Percentiles rank a stretch among this genome's conserved stretches.
phyloP scores from a whole-genome alignment of 2,797 vertebrate species.

The Cossypha heuglini region DNA sequence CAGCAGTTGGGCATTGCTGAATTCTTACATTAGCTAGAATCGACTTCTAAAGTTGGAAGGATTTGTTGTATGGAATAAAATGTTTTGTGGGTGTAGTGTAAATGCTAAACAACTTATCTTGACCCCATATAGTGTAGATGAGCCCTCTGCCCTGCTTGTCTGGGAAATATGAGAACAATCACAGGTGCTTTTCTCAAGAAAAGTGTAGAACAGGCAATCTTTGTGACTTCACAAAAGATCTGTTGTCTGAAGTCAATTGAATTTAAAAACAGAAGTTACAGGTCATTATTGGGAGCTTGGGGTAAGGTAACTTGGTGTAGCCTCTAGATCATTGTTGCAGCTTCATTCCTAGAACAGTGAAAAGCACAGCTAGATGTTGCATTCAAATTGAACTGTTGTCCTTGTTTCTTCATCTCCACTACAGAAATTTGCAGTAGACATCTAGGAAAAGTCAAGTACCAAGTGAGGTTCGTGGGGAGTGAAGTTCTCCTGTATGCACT shows the following conservation, averaged over 20 bases:
- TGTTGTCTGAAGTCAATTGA: neutral
- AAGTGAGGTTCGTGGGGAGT: neutral
- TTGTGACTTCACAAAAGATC: neutral
- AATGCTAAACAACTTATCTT: neutral
- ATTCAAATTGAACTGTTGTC: neutral
- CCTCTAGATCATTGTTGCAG: neutral
- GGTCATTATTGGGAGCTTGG: neutral
- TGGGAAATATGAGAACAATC: neutral
- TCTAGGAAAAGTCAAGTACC: neutral
- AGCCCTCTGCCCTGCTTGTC: neutral
- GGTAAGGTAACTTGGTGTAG: neutral
- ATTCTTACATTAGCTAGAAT: neutral
- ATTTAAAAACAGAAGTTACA: neutral
- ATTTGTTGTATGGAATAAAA: neutral
- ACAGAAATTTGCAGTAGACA: neutral
- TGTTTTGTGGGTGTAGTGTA: neutral
- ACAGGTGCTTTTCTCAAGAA: neutral
- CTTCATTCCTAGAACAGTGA: neutral
- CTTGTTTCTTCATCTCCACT: neutral
- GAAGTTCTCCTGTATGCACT: neutral
- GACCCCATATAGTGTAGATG: fast-evolving
- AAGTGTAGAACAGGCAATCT: neutral
- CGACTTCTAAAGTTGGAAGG: neutral
- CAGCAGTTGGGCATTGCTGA: neutral
- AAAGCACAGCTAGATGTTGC: neutral